These are phyloP conservation scores for Druon quercuslanigerum DNA, from an alignment of 1,140 invertebrate genomes.

Conservation along the genomic window DNA sequence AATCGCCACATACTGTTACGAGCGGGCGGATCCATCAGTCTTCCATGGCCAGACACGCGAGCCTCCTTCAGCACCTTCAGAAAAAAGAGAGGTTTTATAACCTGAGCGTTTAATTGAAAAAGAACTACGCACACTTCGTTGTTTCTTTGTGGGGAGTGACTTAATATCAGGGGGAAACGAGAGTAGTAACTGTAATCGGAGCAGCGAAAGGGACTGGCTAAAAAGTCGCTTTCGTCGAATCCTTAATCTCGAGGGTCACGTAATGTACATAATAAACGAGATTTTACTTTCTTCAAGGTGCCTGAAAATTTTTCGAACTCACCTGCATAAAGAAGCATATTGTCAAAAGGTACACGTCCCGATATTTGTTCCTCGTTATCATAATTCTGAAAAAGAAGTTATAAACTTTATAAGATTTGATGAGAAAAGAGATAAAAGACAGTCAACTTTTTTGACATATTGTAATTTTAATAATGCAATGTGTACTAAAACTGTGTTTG, in stretches of 20 bases:
- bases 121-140: neutral
- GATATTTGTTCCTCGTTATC: constrained; percentile 20
- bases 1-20: constrained; percentile 96
- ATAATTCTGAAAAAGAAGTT: constrained; percentile 34
- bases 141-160: neutral
- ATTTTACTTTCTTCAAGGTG: constrained; percentile 16
- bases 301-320: constrained; percentile 22
- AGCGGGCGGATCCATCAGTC: constrained; percentile 92
- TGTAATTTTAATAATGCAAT: too few species aligned
- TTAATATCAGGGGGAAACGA: constrained; percentile 5
- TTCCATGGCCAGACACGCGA: constrained; percentile 81
- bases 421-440: too few species aligned
- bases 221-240: constrained; percentile 13
- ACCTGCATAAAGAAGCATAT: constrained; percentile 31
- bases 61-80: constrained; percentile 49
- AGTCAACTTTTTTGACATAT: too few species aligned
- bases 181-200: neutral
- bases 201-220: neutral
- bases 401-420: too few species aligned
- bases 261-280: neutral
- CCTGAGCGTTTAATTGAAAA: neutral
- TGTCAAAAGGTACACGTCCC: constrained; percentile 4
- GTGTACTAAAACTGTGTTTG: too few species aligned
- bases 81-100: constrained; percentile 8
- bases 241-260: constrained; percentile 18